These are phyloP conservation scores for Melanotus villosus DNA, from an alignment of 2,888 invertebrate species.

Conservation along the genomic window DNA sequence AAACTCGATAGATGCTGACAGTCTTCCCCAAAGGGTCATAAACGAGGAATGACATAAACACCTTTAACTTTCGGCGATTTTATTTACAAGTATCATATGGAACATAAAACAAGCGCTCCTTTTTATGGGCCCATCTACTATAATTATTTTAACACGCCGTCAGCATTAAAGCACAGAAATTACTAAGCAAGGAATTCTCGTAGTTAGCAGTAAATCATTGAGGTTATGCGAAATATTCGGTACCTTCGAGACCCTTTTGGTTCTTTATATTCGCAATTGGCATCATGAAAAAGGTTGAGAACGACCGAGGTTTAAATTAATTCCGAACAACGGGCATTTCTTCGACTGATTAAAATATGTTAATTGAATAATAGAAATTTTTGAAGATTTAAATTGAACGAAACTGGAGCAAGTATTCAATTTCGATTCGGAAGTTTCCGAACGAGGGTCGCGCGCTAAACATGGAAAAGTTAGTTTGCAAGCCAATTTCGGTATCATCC, in stretches of 20 bases:
- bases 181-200: conserved; percentile 19
- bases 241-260: background rate
- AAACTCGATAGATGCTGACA: too few species aligned
- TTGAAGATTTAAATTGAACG: conserved; percentile 27
- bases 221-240: conserved; percentile 16
- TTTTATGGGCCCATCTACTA: too few species aligned
- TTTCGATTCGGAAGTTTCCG: conserved; percentile 27
- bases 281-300: background rate
- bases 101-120: too few species aligned
- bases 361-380: conserved; percentile 32
- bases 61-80: too few species aligned
- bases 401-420: conserved; percentile 24
- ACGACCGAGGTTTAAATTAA: conserved; percentile 10
- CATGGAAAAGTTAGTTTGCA: conserved; percentile 43
- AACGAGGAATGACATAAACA: too few species aligned
- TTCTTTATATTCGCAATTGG: background rate
- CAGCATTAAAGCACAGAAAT: background rate
- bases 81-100: too few species aligned
- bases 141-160: background rate
- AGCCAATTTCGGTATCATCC: conserved; percentile 47
- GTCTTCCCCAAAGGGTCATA: too few species aligned
- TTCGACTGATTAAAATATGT: conserved; percentile 28
- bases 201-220: conserved; percentile 33
- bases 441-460: conserved; percentile 30
- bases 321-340: background rate